A percentile compares a stretch with the other conserved stretches of the same genome.
phyloP scores from a whole-genome alignment of 35 echinoderm and acorn worm species.

The Acanthaster planci region DNA sequence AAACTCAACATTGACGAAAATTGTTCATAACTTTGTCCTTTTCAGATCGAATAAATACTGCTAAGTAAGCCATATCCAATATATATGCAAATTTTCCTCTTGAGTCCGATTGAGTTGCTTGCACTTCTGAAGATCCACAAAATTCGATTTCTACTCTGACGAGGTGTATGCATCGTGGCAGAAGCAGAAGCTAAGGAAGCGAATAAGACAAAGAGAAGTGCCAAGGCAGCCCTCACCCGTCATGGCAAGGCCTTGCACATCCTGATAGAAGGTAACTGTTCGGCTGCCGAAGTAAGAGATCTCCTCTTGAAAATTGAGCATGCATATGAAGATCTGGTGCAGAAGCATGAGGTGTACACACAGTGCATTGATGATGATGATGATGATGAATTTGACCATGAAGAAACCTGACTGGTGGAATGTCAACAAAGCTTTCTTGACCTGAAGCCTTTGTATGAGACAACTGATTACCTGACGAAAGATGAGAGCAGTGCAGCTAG shows the following conservation, averaged over 20 bases:
- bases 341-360: slow-evolving; percentile 30
- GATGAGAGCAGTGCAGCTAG: too few relatives aligned
- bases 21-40: too few relatives aligned
- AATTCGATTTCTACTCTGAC: too few relatives aligned
- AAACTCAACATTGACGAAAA: too few relatives aligned
- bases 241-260: slow-evolving; percentile 25
- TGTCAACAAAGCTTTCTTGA: slow-evolving; percentile 13
- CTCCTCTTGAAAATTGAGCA: neutral
- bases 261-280: slow-evolving; percentile 19
- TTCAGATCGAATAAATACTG: too few relatives aligned
- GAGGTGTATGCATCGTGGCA: slow-evolving; percentile 21
- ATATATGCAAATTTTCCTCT: too few relatives aligned
- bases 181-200: slow-evolving; percentile 15
- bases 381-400: slow-evolving; percentile 43
- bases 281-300: slow-evolving; percentile 29
- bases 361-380: slow-evolving; percentile 46
- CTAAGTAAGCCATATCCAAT: too few relatives aligned
- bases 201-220: slow-evolving; percentile 33
- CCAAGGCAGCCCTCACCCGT: slow-evolving; percentile 55
- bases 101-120: too few relatives aligned
- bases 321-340: slow-evolving; percentile 28
- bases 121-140: too few relatives aligned
- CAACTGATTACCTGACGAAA: too few relatives aligned
- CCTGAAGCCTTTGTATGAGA: neutral
- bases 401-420: slow-evolving; percentile 46